Percentiles rank a stretch among this genome's conserved stretches.
Conservation (phyloP, 2,888 invertebrate genomes). For the Limnephilus rhombicus region DNA sequence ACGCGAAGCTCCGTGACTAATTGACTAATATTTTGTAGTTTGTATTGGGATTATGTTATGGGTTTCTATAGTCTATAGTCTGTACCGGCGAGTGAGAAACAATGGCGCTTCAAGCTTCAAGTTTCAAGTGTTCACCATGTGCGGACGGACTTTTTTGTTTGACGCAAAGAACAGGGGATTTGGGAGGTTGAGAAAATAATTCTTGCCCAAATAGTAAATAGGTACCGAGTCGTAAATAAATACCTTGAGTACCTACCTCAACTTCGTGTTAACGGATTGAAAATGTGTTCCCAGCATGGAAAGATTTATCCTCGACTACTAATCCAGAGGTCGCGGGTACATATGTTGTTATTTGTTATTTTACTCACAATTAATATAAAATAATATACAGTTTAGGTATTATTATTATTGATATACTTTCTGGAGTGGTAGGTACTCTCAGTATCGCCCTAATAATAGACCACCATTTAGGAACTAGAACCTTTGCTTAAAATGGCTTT, state of each 20-base stretch:
- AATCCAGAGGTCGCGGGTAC: too few relatives aligned
- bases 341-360: too few relatives aligned
- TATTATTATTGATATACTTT: too few relatives aligned
- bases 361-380: too few relatives aligned
- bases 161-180: background rate
- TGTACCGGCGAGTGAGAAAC: background rate
- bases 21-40: background rate
- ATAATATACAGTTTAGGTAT: too few relatives aligned
- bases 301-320: too few relatives aligned
- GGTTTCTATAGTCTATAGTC: background rate
- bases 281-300: too few relatives aligned
- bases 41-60: slow-evolving; percentile 1
- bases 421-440: too few relatives aligned
- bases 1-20: slow-evolving; percentile 3
- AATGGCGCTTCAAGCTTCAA: background rate
- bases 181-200: background rate
- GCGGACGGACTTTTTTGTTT: background rate
- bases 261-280: too few relatives aligned
- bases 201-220: background rate
- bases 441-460: too few relatives aligned
- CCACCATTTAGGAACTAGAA: too few relatives aligned
- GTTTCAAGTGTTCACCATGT: background rate
- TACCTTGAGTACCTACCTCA: background rate
- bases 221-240: background rate
- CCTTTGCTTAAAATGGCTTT: too few relatives aligned